Evolutionary conservation across 2,113 vertebrate species (phyloP).

Genomic region (Saimiri boliviensis): DNA sequence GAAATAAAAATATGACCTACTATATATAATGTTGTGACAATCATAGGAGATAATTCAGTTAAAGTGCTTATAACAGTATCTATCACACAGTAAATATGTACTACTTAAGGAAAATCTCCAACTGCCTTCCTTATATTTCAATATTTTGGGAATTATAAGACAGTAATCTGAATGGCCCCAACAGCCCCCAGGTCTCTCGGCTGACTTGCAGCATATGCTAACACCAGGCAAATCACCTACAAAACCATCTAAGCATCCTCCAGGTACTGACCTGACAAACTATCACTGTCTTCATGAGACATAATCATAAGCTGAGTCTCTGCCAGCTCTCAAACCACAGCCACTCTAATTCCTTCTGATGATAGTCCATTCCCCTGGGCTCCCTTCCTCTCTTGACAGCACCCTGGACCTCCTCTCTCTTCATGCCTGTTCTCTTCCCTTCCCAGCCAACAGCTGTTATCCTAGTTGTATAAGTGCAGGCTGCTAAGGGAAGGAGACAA

Average conservation of each 20-base stretch:
- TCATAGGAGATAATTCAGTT: neutral
- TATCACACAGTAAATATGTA: neutral
- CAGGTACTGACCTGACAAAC: neutral
- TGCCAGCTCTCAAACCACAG: neutral
- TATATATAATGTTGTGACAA: accelerated
- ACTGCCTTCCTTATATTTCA: neutral
- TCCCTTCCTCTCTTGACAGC: neutral
- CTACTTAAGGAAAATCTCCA: neutral
- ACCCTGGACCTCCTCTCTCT: neutral
- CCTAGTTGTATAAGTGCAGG: neutral
- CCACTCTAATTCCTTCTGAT: neutral
- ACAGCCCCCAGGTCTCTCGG: too few species aligned
- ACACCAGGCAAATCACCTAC: neutral
- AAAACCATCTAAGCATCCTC: neutral
- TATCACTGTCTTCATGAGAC: accelerated
- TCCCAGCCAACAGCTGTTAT: conserved; percentile 8
- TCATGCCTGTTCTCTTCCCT: neutral
- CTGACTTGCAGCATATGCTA: neutral
- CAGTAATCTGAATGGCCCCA: neutral
- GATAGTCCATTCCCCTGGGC: accelerated
- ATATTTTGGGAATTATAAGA: neutral
- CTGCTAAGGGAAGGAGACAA: neutral
- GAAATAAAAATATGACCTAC: neutral
- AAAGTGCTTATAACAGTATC: neutral
- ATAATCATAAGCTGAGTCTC: accelerated